A percentile compares a stretch with the other conserved stretches of the same genome.
Evolutionary conservation across 1,140 invertebrate genomes (phyloP).

Genomic region (Penaeus vannamei): DNA sequence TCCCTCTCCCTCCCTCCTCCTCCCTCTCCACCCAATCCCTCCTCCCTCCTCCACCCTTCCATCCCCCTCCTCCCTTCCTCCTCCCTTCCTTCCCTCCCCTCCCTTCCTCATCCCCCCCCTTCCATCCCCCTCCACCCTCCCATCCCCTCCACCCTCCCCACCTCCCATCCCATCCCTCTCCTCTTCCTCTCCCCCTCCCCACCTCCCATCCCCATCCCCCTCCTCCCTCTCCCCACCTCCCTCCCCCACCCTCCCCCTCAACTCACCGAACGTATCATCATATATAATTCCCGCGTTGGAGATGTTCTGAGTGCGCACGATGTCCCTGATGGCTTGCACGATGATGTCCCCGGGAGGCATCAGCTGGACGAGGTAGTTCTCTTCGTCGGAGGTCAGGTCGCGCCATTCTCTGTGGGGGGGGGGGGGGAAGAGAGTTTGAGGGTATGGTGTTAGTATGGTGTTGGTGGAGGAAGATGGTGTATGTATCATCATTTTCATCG

Average conservation of each 20-base stretch:
- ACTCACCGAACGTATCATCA: slow-evolving; percentile 84
- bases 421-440: no score
- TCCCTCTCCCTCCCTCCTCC: not conserved
- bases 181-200: no score
- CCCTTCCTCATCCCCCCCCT: no score
- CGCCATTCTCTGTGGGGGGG: slow-evolving; percentile 79
- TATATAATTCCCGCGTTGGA: slow-evolving; percentile 92
- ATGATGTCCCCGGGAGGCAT: slow-evolving; percentile 88
- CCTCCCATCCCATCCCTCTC: not conserved
- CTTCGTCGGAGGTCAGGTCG: slow-evolving; percentile 78
- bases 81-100: no score
- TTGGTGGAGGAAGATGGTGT: no score
- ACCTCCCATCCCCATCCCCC: not conserved
- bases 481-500: no score
- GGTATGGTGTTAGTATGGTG: not conserved
- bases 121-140: not conserved
- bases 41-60: not conserved
- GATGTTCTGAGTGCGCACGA: slow-evolving; percentile 86
- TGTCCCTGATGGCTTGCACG: slow-evolving; percentile 84
- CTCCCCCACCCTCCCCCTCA: not conserved
- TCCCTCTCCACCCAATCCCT: no score
- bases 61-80: not conserved
- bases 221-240: not conserved
- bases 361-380: slow-evolving; percentile 80
- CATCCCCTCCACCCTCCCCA: no score